A percentile compares a stretch with the other conserved stretches of the same genome.
Evolutionary conservation across 2,888 invertebrate species (phyloP).

Genomic region (Eristalinus aeneus): DNA sequence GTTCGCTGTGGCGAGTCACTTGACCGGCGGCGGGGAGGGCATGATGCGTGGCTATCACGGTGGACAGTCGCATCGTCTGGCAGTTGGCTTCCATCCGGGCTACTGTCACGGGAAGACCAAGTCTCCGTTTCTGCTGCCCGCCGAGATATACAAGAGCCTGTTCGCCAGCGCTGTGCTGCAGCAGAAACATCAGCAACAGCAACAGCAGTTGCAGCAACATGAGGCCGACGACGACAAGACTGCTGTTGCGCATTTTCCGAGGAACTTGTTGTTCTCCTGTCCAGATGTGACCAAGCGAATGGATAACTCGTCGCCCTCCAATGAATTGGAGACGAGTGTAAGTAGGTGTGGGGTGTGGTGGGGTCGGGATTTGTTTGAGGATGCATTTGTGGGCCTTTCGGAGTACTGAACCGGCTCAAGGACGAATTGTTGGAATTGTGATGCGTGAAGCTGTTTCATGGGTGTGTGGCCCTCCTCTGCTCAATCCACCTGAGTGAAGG

Average conservation of each 20-base stretch:
- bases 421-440: neutral
- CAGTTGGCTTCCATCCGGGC: conserved; percentile 71
- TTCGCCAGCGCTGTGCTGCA: conserved; percentile 86
- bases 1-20: conserved; percentile 53
- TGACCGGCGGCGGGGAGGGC: conserved; percentile 62
- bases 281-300: conserved; percentile 73
- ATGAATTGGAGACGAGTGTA: conserved; percentile 48
- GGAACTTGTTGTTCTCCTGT: conserved; percentile 83
- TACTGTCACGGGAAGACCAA: conserved; percentile 66
- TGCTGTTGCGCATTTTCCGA: conserved; percentile 75
- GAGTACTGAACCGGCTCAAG: neutral
- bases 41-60: conserved; percentile 44
- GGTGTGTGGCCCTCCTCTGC: too few species aligned
- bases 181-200: conserved; percentile 79
- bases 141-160: conserved; percentile 90
- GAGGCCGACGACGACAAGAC: conserved; percentile 46
- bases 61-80: conserved; percentile 59
- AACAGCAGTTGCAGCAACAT: conserved; percentile 42
- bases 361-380: too few species aligned
- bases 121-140: conserved; percentile 85
- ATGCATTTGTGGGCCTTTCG: neutral
- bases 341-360: conserved; percentile 13
- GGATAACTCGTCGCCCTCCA: conserved; percentile 39
- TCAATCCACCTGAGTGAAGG: too few species aligned
- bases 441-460: too few species aligned